Base-by-base conservation (phyloP, 35 echinoderm and acorn worm genomes). In the Heliocidaris erythrogramma region DNA sequence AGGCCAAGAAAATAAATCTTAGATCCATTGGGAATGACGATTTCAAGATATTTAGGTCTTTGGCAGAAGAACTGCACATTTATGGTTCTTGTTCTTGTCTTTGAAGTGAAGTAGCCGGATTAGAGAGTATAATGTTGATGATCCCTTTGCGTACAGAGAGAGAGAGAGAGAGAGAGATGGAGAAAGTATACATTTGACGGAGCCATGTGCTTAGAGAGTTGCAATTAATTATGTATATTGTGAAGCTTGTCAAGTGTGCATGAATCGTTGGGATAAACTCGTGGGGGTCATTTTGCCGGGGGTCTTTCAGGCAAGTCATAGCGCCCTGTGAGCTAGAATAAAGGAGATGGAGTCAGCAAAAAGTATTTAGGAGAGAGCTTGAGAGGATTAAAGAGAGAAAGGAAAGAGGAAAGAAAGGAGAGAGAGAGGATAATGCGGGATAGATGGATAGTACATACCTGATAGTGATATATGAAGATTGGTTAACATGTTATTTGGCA, bases 1-100 rank as follows among this genome's bases (percentile, higher is more conserved):
- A 89, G 87, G 87, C 87, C 87, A 89, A 89, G 87, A 89, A 89
- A 89, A 89, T 89, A 89, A 89, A 89, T 89, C 87, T 48, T 48
- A 2, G 12, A 47, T 48, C 47, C 47, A 4, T 48, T 30, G 91
- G 91, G 50, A 59, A 49, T 52, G 31, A 92, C 50, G 49, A 91
- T 92, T 52, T 92, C 24, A 13, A 89, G 31, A 31, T 89, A 42
- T 89, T 89, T 42, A 18, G 87, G 31, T 89, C 47, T 89, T 89
- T 42, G 30, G 87, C 16, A n/a, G 17, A 89, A n/a, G 16, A 89
- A 30, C 31, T 89, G 47, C 87, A 48, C 47, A 89, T 42, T 89
- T 42, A 89, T 89, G 47, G 12, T 89, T 89, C 87, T 17, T 32
- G 87, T 32, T 89, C 47, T 31, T 89, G 31, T 89, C 9, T 42